Evolutionary conservation across 1,140 invertebrate species (phyloP).

Genomic region (Himalopsyche phryganea): DNA sequence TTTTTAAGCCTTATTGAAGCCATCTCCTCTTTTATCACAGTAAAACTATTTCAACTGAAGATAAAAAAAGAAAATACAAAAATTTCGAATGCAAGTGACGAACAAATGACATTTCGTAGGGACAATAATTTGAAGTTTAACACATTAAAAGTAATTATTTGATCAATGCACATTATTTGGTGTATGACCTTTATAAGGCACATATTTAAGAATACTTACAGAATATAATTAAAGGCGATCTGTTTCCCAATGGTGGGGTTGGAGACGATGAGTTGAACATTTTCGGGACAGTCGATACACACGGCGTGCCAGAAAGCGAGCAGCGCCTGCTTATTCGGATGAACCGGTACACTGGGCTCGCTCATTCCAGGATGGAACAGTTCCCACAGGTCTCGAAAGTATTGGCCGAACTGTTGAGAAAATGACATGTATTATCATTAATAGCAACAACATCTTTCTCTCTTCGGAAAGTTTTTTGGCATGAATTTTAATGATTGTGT

Average conservation of each 20-base stretch:
- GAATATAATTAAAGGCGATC: conserved; percentile 94
- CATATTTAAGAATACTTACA: conserved; percentile 82
- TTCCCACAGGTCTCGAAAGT: conserved; percentile 88
- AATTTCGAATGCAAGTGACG: too few relatives aligned
- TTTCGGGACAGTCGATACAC: conserved; percentile 87
- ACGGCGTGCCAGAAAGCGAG: conserved; percentile 91
- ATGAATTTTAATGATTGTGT: too few relatives aligned
- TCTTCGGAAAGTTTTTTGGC: too few relatives aligned
- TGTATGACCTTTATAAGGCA: too few relatives aligned
- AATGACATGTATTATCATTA: too few relatives aligned
- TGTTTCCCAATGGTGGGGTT: conserved; percentile 85
- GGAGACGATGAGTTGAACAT: conserved; percentile 80
- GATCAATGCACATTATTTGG: too few relatives aligned
- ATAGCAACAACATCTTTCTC: too few relatives aligned
- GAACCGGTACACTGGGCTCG: conserved; percentile 90
- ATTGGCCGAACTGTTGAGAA: conserved; percentile 72
- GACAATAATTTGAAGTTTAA: too few relatives aligned
- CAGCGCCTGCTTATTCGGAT: conserved; percentile 92
- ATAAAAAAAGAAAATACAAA: too few relatives aligned
- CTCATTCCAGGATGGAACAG: conserved; percentile 91
- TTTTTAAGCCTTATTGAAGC: background rate
- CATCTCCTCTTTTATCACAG: background rate
- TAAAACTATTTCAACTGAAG: background rate
- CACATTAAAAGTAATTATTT: too few relatives aligned
- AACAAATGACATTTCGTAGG: too few relatives aligned